Evolutionary conservation across 2,113 vertebrate species (phyloP).

Genomic region (Clinocottus analis): DNA sequence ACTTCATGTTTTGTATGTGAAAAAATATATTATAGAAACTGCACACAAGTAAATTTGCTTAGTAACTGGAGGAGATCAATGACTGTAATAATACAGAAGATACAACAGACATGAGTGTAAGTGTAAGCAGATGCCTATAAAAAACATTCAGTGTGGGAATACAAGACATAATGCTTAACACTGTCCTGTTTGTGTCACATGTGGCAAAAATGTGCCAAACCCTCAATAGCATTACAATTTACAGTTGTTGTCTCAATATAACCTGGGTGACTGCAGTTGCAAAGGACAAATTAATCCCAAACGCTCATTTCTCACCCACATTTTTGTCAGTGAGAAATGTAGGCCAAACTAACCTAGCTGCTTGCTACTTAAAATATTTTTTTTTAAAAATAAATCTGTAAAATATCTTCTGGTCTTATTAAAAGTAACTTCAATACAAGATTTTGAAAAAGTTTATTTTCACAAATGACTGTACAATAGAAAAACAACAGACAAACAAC

Average conservation of each 20-base stretch:
- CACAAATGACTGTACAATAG: conserved; percentile 46
- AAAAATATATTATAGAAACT: background rate
- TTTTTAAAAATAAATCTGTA: too few relatives aligned
- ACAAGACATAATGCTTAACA: background rate
- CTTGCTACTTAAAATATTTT: too few relatives aligned
- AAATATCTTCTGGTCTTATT: background rate
- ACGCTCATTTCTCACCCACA: background rate
- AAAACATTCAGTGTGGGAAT: background rate
- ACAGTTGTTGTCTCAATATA: background rate
- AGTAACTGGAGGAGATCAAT: background rate
- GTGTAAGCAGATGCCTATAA: background rate
- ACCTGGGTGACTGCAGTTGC: background rate
- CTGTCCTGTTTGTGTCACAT: background rate
- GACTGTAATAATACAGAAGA: background rate
- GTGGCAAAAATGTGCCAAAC: background rate
- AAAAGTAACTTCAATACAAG: background rate
- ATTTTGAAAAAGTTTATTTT: conserved; percentile 57
- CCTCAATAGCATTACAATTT: background rate
- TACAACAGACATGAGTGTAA: background rate
- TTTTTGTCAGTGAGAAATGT: background rate
- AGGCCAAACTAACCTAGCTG: background rate
- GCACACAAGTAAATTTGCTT: background rate
- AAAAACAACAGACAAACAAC: conserved; percentile 21
- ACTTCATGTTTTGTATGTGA: background rate
- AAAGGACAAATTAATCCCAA: background rate